Evolutionary conservation across 2,888 invertebrate genomes (phyloP).

Genomic region (Escarpia spicata): DNA sequence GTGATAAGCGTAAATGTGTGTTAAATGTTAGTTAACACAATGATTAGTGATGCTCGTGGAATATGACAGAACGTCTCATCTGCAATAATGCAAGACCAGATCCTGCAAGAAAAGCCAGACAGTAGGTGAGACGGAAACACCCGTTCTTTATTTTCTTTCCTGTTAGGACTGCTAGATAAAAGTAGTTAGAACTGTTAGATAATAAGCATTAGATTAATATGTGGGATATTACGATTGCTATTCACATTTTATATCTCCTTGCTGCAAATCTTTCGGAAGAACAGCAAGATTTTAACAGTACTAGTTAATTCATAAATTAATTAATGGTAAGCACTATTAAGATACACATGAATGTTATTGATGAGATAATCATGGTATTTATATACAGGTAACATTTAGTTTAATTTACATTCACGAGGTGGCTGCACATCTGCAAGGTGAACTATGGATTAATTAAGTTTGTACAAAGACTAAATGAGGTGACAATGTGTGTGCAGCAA

Average conservation of each 20-base stretch:
- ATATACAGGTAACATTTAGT: not conserved
- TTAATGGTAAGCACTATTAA: not conserved
- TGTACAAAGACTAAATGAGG: not conserved
- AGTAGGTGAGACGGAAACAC: not conserved
- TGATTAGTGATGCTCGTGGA: not conserved
- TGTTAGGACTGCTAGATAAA: not conserved
- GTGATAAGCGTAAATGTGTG: not conserved
- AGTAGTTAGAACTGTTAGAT: no score
- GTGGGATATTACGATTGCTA: not conserved
- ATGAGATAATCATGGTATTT: not conserved
- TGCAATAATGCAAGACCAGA: not conserved
- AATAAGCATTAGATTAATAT: no score
- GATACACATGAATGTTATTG: not conserved
- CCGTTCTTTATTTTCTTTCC: not conserved
- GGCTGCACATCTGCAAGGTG: not conserved
- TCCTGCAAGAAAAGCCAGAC: not conserved
- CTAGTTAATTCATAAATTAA: not conserved
- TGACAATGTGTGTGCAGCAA: not conserved
- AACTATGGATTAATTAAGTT: not conserved
- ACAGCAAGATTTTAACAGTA: not conserved
- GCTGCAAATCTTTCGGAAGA: not conserved
- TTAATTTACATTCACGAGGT: not conserved
- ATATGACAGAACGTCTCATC: not conserved
- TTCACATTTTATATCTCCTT: not conserved
- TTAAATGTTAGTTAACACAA: not conserved